Base-by-base conservation (phyloP, 2,888 invertebrate genomes). In the Eupithecia vulgata region DNA sequence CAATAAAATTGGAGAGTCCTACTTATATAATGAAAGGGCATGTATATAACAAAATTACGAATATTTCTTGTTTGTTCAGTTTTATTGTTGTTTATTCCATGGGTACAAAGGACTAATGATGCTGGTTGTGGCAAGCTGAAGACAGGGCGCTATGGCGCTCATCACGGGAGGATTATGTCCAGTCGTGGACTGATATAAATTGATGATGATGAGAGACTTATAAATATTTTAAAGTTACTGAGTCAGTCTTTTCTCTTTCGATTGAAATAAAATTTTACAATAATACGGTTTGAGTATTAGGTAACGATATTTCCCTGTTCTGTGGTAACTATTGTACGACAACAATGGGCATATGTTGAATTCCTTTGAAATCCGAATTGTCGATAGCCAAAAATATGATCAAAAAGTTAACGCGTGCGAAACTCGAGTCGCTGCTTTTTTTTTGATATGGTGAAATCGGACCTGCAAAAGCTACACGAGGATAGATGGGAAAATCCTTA, bases 1-100 rank as follows among this genome's bases (percentile, higher is more conserved):
- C 66, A 73, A 62, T 30, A 61, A 62, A 67, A 67, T 64, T 34
- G 52, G 40, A n/a, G 15, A n/a, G 8, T 10, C 35, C 13, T 10
- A n/a, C n/a, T n/a, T n/a, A n/a, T 64, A 6, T 40, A 25, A 21
- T 21, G 21, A 64, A 6, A n/a, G 3, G 6, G 5, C 34, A 59
- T 7, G 25, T 12, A 57, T 15, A 7, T 6, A 48, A 8, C 48
- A 10, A 48, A 21, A 52, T 21, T 52, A 12, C 21, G 0, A 30
- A 30, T 30, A 3, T 52, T 52, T 21, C 21, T 21, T 21, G 52
- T 21, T 21, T 21, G 21, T 21, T 52, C 2, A 10, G 8, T 21
- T 5, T 12, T 21, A 7, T 12, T 21, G 21, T 52, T 10, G 48
- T 3, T 52, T 48, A 7, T 52, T 5, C 52, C 21, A 8, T 21